Conservation (phyloP, 2,888 invertebrate species). For the Drosophila longiperda region DNA sequence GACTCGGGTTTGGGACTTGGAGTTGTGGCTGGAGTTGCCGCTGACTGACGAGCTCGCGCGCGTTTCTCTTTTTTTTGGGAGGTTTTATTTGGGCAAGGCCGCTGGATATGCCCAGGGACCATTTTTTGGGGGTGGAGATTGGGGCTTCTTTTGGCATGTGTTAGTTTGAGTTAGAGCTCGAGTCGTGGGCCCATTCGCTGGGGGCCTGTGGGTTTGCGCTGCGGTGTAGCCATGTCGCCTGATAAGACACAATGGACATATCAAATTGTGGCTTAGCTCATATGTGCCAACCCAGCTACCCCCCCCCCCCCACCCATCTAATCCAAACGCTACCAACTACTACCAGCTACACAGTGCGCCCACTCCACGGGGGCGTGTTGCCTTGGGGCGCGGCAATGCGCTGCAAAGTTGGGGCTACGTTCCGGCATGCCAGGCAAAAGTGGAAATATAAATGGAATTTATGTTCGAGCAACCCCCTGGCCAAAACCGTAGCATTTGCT, state of each 20-base stretch:
- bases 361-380: slow-evolving; percentile 46
- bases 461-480: slow-evolving; percentile 53
- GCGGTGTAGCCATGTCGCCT: slow-evolving; percentile 79
- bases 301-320: neutral
- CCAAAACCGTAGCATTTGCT: slow-evolving; percentile 41
- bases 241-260: slow-evolving; percentile 84
- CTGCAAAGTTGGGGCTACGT: slow-evolving; percentile 33
- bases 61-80: slow-evolving; percentile 65
- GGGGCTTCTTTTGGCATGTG: slow-evolving; percentile 47
- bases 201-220: slow-evolving; percentile 70
- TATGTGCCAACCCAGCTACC: slow-evolving; percentile 34
- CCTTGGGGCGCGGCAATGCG: slow-evolving; percentile 60
- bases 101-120: slow-evolving; percentile 69
- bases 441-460: slow-evolving; percentile 78
- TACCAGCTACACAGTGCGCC: neutral
- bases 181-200: slow-evolving; percentile 52
- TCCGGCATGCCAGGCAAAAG: slow-evolving; percentile 39
- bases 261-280: slow-evolving; percentile 83
- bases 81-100: slow-evolving; percentile 79
- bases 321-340: neutral
- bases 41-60: slow-evolving; percentile 70
- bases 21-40: slow-evolving; percentile 6
- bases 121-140: slow-evolving; percentile 19
- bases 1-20: slow-evolving; percentile 21
- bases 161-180: slow-evolving; percentile 65